Percentiles rank a stretch among this genome's conserved stretches.
Evolutionary conservation across 2,113 vertebrate genomes (phyloP).

Genomic region (Indicator indicator): DNA sequence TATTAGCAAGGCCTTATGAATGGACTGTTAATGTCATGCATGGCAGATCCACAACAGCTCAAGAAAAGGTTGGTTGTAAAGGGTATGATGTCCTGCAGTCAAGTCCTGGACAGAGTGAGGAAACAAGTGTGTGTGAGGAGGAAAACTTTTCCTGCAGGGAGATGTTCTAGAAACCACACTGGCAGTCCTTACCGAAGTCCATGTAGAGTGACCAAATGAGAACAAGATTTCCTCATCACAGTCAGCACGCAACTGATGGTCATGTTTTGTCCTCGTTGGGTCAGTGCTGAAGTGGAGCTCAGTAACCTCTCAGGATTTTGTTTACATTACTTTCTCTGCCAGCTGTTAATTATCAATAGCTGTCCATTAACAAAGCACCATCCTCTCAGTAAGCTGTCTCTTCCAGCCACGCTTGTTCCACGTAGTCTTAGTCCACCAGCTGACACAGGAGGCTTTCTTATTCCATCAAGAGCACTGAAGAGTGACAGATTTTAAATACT

Average conservation of each 20-base stretch:
- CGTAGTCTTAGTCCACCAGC: not conserved
- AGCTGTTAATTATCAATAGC: not conserved
- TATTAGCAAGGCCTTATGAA: not conserved
- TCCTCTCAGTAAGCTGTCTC: not conserved
- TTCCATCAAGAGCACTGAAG: not conserved
- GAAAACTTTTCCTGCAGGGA: not conserved
- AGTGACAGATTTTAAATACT: not conserved
- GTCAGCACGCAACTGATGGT: not conserved
- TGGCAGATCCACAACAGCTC: not conserved
- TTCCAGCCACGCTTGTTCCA: not conserved
- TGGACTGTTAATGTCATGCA: not conserved
- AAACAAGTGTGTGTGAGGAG: not conserved
- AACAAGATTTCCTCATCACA: not conserved
- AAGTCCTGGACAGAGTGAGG: not conserved
- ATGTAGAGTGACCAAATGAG: not conserved
- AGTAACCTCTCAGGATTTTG: not conserved
- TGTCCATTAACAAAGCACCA: not conserved
- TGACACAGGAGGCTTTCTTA: not conserved
- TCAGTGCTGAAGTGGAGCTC: not conserved
- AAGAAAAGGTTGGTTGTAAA: not conserved
- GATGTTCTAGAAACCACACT: rapidly evolving
- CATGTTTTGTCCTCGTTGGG: not conserved
- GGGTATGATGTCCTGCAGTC: not conserved
- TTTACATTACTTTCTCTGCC: not conserved
- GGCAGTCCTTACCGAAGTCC: not conserved